Evolutionary conservation across 2,888 invertebrate species (phyloP).

Genomic region (Lagria hirta): DNA sequence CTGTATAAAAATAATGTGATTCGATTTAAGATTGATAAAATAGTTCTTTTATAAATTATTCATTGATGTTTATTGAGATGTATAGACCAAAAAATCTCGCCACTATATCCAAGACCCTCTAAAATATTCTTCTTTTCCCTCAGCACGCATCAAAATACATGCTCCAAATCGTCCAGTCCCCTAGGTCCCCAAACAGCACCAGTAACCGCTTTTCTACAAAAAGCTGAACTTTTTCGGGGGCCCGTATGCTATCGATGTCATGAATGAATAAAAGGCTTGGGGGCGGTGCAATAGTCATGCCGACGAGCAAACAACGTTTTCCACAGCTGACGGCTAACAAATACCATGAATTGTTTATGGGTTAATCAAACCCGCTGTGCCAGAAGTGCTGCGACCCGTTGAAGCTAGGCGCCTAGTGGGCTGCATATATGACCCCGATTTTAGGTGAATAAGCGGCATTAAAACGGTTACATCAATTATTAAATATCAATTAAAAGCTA

Average conservation of each 20-base stretch:
- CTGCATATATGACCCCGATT: conserved; percentile 24
- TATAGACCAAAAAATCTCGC: too few relatives aligned
- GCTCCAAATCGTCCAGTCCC: too few relatives aligned
- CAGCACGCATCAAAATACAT: too few relatives aligned
- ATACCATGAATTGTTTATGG: conserved; percentile 55
- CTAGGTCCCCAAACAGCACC: too few relatives aligned
- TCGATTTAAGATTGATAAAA: too few relatives aligned
- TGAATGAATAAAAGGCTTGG: conserved; percentile 35
- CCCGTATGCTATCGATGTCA: conserved; percentile 24
- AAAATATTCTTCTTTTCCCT: too few relatives aligned
- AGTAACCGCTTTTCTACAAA: conserved; percentile 19
- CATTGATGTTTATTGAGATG: too few relatives aligned
- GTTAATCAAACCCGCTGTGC: conserved; percentile 49
- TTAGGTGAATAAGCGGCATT: conserved; percentile 4
- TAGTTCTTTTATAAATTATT: too few relatives aligned
- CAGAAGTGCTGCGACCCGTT: conserved; percentile 30
- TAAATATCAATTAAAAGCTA: not conserved
- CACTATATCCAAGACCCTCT: too few relatives aligned
- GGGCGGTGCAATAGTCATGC: conserved; percentile 34
- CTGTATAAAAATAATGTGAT: too few relatives aligned
- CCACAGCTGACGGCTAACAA: conserved; percentile 42
- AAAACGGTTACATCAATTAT: conserved; percentile 1
- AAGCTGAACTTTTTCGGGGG: conserved; percentile 19
- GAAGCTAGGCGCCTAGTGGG: conserved; percentile 22
- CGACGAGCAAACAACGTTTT: conserved; percentile 34